Conservation (phyloP, 2,888 invertebrate genomes). For the Drosophila gaucha region DNA sequence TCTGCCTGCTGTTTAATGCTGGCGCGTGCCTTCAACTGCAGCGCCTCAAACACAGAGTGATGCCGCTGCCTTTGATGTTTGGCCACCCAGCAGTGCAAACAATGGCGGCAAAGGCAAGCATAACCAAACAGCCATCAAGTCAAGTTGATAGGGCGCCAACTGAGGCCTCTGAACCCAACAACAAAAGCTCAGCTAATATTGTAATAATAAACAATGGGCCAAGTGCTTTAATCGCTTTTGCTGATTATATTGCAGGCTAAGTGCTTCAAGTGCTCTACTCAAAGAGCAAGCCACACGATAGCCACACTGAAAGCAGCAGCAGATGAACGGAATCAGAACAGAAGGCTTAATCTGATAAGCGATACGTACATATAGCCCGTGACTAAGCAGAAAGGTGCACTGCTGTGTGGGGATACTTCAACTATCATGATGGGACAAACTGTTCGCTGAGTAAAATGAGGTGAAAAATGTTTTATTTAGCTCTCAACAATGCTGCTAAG, state of each 20-base stretch:
- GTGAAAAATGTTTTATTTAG: constrained; percentile 38
- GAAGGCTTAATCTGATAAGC: constrained; percentile 59
- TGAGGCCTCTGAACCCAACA: constrained; percentile 49
- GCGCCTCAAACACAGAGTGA: constrained; percentile 9
- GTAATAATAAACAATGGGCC: constrained; percentile 80
- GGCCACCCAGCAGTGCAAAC: constrained; percentile 50
- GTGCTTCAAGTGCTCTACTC: constrained; percentile 58
- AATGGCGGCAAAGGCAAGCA: constrained; percentile 48
- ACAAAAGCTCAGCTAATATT: constrained; percentile 79
- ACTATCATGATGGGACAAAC: constrained; percentile 48
- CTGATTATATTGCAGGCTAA: constrained; percentile 78
- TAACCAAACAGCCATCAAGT: constrained; percentile 59
- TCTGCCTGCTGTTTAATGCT: constrained; percentile 57
- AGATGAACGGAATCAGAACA: constrained; percentile 2
- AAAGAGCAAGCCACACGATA: constrained; percentile 45
- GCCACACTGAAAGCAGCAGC: constrained; percentile 1
- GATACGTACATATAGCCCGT: constrained; percentile 49
- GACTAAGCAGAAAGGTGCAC: constrained; percentile 60
- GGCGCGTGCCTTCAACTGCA: constrained; percentile 61
- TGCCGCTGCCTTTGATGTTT: constrained; percentile 63
- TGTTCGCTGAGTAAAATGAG: constrained; percentile 25
- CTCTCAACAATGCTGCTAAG: neutral
- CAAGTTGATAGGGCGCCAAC: constrained; percentile 62
- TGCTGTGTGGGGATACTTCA: constrained; percentile 24
- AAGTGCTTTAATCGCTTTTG: constrained; percentile 80